phyloP scores from a whole-genome alignment of 2,888 invertebrate genomes.

The Neuroscelio doddi region DNA sequence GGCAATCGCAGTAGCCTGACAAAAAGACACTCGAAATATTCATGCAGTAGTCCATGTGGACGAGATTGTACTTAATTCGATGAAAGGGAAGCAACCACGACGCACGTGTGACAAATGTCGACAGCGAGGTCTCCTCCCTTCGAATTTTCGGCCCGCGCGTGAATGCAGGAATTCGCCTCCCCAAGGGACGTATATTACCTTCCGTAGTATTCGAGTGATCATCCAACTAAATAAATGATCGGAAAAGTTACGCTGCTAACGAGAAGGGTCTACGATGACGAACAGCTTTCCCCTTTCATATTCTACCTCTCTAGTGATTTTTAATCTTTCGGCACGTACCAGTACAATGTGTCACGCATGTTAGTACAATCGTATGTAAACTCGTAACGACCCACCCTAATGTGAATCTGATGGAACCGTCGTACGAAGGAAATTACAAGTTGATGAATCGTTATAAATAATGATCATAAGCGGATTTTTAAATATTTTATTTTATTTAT shows the following conservation, averaged over 20 bases:
- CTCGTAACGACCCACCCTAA: neutral
- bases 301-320: constrained; percentile 1
- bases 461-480: neutral
- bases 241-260: neutral
- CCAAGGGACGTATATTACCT: neutral
- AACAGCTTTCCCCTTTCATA: neutral
- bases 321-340: constrained; percentile 3
- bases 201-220: constrained; percentile 7
- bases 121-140: neutral
- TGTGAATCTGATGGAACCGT: neutral
- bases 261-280: neutral
- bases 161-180: constrained; percentile 1
- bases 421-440: constrained; percentile 2
- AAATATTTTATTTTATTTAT: too few species aligned
- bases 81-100: neutral
- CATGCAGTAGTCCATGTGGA: too few species aligned
- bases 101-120: constrained; percentile 5
- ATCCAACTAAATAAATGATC: constrained; percentile 9
- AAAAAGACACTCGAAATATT: too few species aligned
- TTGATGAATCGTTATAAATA: neutral
- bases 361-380: neutral
- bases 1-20: neutral
- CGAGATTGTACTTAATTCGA: constrained; percentile 7
- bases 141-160: neutral
- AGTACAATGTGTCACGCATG: constrained; percentile 1